phyloP scores from a whole-genome alignment of 2,888 invertebrate species.

The Seladonia tumulorum region DNA sequence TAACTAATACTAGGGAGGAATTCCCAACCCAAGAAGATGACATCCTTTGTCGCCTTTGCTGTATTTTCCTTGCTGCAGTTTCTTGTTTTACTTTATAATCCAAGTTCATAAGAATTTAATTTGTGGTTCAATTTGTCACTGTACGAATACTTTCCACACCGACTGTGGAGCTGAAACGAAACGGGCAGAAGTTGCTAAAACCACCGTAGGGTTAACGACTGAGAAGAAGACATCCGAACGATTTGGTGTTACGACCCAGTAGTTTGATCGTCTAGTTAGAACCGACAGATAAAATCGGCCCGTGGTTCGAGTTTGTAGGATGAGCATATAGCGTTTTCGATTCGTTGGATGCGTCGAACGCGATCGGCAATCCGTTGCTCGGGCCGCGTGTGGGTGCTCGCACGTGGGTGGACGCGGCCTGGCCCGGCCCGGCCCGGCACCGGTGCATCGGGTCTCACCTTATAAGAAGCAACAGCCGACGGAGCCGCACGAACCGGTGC shows the following conservation, averaged over 20 bases:
- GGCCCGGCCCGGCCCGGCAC: constrained; percentile 16
- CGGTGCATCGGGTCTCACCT: constrained; percentile 55
- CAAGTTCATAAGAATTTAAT: neutral
- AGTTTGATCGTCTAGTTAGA: neutral
- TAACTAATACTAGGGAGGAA: too few relatives aligned
- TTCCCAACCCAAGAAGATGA: too few relatives aligned
- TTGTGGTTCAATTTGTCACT: too few relatives aligned
- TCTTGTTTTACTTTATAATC: neutral
- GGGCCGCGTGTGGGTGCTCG: constrained; percentile 38
- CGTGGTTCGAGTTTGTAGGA: neutral
- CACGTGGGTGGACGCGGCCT: constrained; percentile 59
- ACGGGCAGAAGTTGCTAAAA: too few relatives aligned
- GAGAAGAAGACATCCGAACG: neutral
- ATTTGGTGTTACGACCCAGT: neutral
- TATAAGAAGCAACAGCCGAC: constrained; percentile 57
- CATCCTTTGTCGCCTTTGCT: neutral
- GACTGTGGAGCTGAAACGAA: too few relatives aligned
- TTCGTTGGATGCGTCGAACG: constrained; percentile 3
- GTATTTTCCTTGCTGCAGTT: neutral
- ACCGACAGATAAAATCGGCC: constrained; percentile 19
- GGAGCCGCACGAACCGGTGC: constrained; percentile 50
- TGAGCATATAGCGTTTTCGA: neutral
- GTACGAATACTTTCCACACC: too few relatives aligned
- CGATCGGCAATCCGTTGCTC: constrained; percentile 18
- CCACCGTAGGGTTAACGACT: too few relatives aligned